Base-by-base conservation (phyloP, 2,888 invertebrate species). In the Tipula vernalis region DNA sequence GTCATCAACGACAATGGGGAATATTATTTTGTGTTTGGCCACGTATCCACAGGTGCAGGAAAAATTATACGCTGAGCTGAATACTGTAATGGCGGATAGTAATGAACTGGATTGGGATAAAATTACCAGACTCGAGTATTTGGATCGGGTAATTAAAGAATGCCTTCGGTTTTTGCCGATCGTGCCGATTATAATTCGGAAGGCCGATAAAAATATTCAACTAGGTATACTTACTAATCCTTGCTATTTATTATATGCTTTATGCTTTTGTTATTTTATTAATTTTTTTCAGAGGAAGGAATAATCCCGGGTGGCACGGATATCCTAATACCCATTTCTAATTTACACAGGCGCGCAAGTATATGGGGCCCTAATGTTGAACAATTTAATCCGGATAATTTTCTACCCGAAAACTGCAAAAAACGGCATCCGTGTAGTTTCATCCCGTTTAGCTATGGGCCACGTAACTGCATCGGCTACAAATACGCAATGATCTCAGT, bases 381-480 rank as follows among this genome's bases (percentile, higher is more conserved):
- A 15, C 3, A n/a, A 84, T 84, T 84, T 84, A 84, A 84, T 84
- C 84, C 84, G 15, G 84, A 84, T 84, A 84, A 84, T 39, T 84
- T 84, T 84, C 15, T 84, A 84, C 39, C 84, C 6, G 84, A 84
- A 84, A 84, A 84, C 13, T n/a, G n/a, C 5, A n/a, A n/a, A n/a
- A 84, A 39, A 2, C 36, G 36, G 0, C 39, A 84, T 39, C 84
- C 39, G 5, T 84, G 84, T 39, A 39, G 39, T 15, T 84, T 84
- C 39, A 84, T 84, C 6, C 84, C 84, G 12, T 84, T 84, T 15
- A 84, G 84, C 41, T 84, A 84, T 39, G 84, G 84, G 1, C 15
- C 41, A 12, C 36, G 84, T 8, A 84, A 84, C n/a, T 84, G 84
- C 41, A 84, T 84, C 39, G 84, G 39, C 5, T 41, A 39, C 13